Conservation (phyloP, 2,888 invertebrate genomes). For the Zygogramma bicolorata region DNA sequence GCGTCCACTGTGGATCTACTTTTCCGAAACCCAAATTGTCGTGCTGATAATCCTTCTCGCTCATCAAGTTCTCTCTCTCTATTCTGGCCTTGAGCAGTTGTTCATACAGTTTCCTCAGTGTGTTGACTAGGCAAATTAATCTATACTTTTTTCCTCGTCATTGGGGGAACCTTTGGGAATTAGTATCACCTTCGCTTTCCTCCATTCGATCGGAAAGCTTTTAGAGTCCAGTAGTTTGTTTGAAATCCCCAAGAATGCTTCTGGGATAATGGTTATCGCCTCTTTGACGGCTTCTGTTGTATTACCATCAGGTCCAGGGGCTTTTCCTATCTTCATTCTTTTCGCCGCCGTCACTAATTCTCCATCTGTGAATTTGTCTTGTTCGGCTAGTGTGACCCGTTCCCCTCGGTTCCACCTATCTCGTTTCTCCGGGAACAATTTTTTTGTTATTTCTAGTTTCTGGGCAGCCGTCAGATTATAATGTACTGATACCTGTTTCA, state of each 20-base stretch:
- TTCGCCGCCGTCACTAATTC: constrained; percentile 19
- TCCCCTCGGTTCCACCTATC: background rate
- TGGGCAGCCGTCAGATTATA: background rate
- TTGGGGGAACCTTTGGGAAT: background rate
- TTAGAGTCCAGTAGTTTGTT: background rate
- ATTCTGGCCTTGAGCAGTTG: background rate
- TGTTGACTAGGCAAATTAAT: background rate
- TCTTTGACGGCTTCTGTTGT: constrained; percentile 16
- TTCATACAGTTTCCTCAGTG: background rate
- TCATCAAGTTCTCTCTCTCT: background rate
- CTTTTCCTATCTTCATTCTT: constrained; percentile 25
- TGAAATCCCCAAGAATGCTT: background rate
- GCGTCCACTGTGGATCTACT: background rate
- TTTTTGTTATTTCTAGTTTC: background rate
- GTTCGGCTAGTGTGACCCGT: background rate
- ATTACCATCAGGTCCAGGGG: constrained; percentile 22
- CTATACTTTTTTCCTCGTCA: background rate
- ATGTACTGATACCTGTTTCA: background rate
- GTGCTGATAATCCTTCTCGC: background rate
- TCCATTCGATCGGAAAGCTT: background rate
- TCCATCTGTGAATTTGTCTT: constrained; percentile 5
- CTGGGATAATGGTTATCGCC: background rate
- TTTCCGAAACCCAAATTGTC: background rate
- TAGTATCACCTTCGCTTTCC: background rate
- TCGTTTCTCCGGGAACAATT: background rate